Evolutionary conservation across 2,797 vertebrate genomes (phyloP), one percentile per base, ranked within the genome.

Genomic region (Enteromius trimaculatus): DNA sequence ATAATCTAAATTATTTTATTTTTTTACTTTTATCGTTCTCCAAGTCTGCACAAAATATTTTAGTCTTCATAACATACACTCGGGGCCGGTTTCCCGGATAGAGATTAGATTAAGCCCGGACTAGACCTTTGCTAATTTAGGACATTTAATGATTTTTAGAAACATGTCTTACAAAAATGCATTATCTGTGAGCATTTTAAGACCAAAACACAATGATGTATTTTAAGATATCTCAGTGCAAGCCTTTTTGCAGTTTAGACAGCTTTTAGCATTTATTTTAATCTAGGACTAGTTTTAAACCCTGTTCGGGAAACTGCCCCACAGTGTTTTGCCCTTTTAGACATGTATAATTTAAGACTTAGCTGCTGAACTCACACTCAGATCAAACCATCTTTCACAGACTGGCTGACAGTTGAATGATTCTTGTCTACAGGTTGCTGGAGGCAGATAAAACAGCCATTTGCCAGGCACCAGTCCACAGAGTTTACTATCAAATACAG

Each of bases 401-500:
- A 37, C 51, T 13, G 19, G 31, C 34, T 85, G 23, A 84, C 78
- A 34, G 58, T 10, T 75, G 44, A 31, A 7, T 69, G 44, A 71
- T 77, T 55, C 39, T 49, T 37, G 75, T 39, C 23, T 87, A 49
- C 84, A 97, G 96, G 94, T 80, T 97, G 95, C 74, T 97, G 96
- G 96, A 96, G 96, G 79, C 95, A 95, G 90, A 94, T 96, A 72
- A 96, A 96, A 85, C 94, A 94, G 83, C 95, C 95, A 1, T 96
- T 96, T 86, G 89, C 92, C 80, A 93, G 95, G 71, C 95, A 95
- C 82, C 95, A 95, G 81, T 96, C 96, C 4, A 91, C 95, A 0
- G 96, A 97, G 89, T 96, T 96, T 90, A 96, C 96, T 78, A 96
- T 97, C 90, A 96, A 93, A 92, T 97, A 96, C 78, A 94, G 91